phyloP scores from a whole-genome alignment of 2,888 invertebrate species.

The Napeogenes sylphis region DNA sequence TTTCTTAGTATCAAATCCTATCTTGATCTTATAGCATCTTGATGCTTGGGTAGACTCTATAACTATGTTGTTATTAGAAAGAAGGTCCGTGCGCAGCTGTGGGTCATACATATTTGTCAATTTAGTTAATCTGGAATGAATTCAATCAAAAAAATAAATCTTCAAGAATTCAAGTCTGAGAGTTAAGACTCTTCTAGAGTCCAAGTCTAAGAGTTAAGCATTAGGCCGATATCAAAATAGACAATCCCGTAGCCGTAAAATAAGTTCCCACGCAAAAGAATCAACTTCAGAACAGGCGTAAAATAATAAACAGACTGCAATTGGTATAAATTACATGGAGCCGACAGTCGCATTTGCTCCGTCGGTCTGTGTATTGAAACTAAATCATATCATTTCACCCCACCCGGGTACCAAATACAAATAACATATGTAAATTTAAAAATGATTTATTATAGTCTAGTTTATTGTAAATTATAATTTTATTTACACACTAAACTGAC shows the following conservation, averaged over 20 bases:
- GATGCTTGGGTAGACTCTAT: no score
- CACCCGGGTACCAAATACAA: constrained; percentile 44
- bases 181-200: background rate
- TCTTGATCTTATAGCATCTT: no score
- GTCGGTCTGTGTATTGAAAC: constrained; percentile 64
- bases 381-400: constrained; percentile 67
- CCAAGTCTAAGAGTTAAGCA: constrained; percentile 14
- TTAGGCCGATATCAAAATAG: constrained; percentile 37
- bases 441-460: constrained; percentile 49
- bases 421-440: constrained; percentile 63
- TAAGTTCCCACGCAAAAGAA: constrained; percentile 52
- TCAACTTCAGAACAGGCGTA: constrained; percentile 55
- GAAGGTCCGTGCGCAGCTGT: no score
- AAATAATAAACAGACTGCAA: constrained; percentile 60
- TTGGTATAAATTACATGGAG: constrained; percentile 60
- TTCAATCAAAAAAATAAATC: no score
- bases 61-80: no score
- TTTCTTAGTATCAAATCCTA: no score
- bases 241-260: constrained; percentile 39
- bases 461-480: constrained; percentile 22
- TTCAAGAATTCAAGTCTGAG: no score
- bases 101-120: no score
- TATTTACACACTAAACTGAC: background rate
- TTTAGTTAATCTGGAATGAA: no score
- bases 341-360: constrained; percentile 57